These are phyloP conservation scores for Pyrrhosoma nymphula DNA, from an alignment of 2,888 invertebrate species.

Conservation along the genomic window DNA sequence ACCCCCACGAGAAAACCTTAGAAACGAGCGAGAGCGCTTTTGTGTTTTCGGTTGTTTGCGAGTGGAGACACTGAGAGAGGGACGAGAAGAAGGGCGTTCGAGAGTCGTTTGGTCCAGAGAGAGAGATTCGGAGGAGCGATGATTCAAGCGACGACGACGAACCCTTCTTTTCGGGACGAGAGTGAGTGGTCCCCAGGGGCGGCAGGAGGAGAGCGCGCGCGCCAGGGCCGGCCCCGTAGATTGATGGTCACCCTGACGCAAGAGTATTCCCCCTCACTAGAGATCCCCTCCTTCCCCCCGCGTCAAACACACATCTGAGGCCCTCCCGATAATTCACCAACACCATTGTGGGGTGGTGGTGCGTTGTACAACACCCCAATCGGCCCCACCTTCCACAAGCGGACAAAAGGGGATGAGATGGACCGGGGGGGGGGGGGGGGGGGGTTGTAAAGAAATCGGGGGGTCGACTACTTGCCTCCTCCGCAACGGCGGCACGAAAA, in stretches of 20 bases:
- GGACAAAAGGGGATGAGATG: neutral
- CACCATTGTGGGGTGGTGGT: neutral
- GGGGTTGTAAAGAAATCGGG: no score
- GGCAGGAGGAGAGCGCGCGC: neutral
- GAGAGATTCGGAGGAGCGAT: neutral
- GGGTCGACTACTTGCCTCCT: no score
- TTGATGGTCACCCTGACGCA: neutral
- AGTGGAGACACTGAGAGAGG: no score
- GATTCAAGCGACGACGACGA: neutral
- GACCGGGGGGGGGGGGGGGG: neutral
- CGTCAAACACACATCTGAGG: conserved; percentile 10
- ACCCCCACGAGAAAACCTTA: neutral
- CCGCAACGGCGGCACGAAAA: neutral
- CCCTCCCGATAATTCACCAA: neutral
- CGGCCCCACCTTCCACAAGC: no score
- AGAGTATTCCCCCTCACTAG: no score
- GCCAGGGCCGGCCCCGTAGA: neutral
- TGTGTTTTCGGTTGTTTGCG: no score
- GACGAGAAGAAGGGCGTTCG: no score
- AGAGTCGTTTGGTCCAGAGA: neutral
- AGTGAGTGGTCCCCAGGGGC: neutral
- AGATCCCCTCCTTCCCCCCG: neutral
- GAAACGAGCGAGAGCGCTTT: no score
- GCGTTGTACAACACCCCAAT: neutral
- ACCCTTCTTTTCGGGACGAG: neutral